These are phyloP conservation scores for Ecdyonurus torrentis DNA, from an alignment of 2,888 invertebrate species.

Conservation along the genomic window DNA sequence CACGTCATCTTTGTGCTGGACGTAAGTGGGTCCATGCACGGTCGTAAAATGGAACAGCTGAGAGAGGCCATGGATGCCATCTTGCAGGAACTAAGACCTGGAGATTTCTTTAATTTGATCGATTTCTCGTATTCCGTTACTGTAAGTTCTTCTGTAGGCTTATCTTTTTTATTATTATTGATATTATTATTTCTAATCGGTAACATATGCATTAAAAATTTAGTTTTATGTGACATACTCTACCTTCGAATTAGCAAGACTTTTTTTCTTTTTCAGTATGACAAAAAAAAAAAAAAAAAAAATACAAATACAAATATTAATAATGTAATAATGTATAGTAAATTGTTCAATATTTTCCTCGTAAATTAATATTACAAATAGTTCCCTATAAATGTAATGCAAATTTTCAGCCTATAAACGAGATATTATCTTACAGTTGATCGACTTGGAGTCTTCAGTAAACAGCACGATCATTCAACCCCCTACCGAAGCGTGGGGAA, in stretches of 20 bases:
- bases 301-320: background rate
- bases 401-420: no score
- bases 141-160: no score
- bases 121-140: slow-evolving; percentile 17
- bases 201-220: no score
- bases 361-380: background rate
- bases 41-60: slow-evolving; percentile 24
- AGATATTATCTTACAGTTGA: background rate
- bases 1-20: slow-evolving; percentile 32
- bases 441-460: background rate
- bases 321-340: background rate
- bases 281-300: background rate
- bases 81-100: slow-evolving; percentile 20
- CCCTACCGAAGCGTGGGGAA: background rate
- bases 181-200: background rate
- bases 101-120: slow-evolving; percentile 26
- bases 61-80: slow-evolving; percentile 25
- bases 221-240: no score
- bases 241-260: no score
- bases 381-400: no score
- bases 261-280: background rate
- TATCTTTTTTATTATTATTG: background rate
- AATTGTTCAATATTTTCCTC: background rate
- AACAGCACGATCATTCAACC: background rate
- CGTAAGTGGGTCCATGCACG: slow-evolving; percentile 29